Base-by-base conservation (phyloP, 2,888 invertebrate species). In the Zygothrica quintamaculata region DNA sequence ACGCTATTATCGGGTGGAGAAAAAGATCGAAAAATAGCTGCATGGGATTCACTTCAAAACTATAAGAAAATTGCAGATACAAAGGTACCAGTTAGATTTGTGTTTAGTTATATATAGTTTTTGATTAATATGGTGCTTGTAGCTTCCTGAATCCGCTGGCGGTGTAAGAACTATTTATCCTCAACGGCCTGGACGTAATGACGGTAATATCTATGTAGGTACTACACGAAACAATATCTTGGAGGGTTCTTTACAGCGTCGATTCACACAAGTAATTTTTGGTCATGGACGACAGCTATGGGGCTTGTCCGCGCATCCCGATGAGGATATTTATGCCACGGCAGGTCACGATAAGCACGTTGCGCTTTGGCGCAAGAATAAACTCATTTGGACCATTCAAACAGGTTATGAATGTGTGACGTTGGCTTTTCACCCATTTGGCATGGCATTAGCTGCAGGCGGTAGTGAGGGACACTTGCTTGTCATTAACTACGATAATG, bases 271-370 rank as follows among this genome's bases (percentile, higher is more conserved):
- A 91, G 94, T 96, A 25, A 94, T 96, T 26, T 96, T 98, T 90
- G 98, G 98, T 0, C 97, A 98, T 90, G 95, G 96, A 50, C 94
- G 96, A 57, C 96, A 96, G 89, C 92, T 98, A 2, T 95, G 96
- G 94, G 97, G 97, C 0, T 90, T 98, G 55, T 96, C 97, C 1
- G 95, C 96, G 1, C 97, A 98, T 90, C 97, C 97, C 0, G 96
- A 96, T 77, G 96, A 96, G 86, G 97, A 97, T 90, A 93, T 97
- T 74, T 97, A 97, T 88, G 96, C 97, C 0, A 97, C 98, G 0
- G 97, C 97, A 0, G 98, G 98, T 0, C 96, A 96, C 84, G 98
- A 98, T 90, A 96, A 96, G 89, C 95, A 96, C 79, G 96, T 98
- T 67, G 96, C 96, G 1, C 92, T 97, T 39, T 98, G 98, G 98